Conservation (phyloP, 2,888 invertebrate genomes). For the Thumatha senex region DNA sequence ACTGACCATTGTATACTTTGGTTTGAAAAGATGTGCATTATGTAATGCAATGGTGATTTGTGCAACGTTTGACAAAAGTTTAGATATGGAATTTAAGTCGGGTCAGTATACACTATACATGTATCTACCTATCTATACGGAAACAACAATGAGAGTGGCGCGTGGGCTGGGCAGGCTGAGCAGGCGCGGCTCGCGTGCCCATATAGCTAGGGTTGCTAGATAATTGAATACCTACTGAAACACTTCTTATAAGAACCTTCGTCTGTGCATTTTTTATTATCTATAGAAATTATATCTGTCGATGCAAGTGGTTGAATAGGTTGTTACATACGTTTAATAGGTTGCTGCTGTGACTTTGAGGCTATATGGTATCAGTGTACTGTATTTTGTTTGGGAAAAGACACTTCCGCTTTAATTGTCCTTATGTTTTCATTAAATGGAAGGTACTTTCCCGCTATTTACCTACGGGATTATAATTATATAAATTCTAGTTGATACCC, state of each 20-base stretch:
- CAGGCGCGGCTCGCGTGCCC: constrained; percentile 43
- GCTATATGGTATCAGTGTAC: too few species aligned
- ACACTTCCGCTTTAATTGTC: too few species aligned
- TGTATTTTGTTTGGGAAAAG: too few species aligned
- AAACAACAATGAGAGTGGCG: constrained; percentile 44
- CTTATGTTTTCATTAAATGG: too few species aligned
- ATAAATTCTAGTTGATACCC: too few species aligned
- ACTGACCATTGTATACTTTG: not conserved
- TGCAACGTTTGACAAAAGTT: constrained; percentile 16
- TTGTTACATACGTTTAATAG: too few species aligned
- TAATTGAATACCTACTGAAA: not conserved
- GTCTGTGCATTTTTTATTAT: not conserved
- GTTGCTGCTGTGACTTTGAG: too few species aligned
- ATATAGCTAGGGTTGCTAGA: constrained; percentile 38
- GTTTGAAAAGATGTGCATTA: not conserved
- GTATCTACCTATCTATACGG: constrained; percentile 33
- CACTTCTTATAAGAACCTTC: not conserved
- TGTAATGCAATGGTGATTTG: not conserved
- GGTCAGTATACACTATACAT: constrained; percentile 23
- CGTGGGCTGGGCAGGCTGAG: constrained; percentile 48
- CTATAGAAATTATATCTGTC: not conserved
- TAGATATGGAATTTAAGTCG: constrained; percentile 29
- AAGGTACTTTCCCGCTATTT: too few species aligned
- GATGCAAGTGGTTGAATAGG: too few species aligned
- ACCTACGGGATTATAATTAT: too few species aligned